Conservation (phyloP, 2,797 vertebrate species). For the Alcedo atthis region DNA sequence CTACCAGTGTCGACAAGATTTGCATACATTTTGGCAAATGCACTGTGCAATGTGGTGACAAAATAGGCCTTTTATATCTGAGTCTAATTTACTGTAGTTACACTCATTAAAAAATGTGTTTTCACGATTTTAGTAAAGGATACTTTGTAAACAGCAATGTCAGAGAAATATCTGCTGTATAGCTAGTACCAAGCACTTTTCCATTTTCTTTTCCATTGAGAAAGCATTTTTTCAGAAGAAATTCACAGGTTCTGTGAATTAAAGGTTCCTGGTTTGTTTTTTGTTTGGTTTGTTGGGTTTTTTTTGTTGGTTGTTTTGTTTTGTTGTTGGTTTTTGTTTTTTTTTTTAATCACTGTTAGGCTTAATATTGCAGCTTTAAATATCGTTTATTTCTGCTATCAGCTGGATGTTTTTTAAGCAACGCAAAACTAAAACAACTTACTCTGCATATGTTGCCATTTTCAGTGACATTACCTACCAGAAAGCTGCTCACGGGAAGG, state of each 20-base stretch:
- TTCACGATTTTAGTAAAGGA: constrained; percentile 42
- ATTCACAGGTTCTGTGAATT: background rate
- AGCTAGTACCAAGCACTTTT: constrained; percentile 15
- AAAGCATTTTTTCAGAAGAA: background rate
- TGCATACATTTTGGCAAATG: constrained; percentile 78
- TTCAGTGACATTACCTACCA: background rate
- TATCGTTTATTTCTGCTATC: background rate
- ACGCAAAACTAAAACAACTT: background rate
- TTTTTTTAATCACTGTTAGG: background rate
- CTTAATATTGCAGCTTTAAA: background rate
- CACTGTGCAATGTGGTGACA: constrained; percentile 70
- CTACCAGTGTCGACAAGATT: constrained; percentile 74
- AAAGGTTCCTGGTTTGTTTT: background rate
- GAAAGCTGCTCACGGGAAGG: background rate
- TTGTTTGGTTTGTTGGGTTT: background rate
- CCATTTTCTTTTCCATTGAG: background rate
- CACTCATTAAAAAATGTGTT: constrained; percentile 53
- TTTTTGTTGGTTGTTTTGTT: too few relatives aligned
- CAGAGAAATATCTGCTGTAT: constrained; percentile 23
- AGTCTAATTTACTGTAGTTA: constrained; percentile 61
- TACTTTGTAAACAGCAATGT: constrained; percentile 22
- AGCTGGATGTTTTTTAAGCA: background rate
- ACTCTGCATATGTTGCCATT: background rate
- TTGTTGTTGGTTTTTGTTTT: background rate
- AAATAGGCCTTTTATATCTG: constrained; percentile 76